Evolutionary conservation across 2,113 vertebrate species (phyloP), one percentile per base, ranked within the genome.

Genomic region (Nanorana parkeri): DNA sequence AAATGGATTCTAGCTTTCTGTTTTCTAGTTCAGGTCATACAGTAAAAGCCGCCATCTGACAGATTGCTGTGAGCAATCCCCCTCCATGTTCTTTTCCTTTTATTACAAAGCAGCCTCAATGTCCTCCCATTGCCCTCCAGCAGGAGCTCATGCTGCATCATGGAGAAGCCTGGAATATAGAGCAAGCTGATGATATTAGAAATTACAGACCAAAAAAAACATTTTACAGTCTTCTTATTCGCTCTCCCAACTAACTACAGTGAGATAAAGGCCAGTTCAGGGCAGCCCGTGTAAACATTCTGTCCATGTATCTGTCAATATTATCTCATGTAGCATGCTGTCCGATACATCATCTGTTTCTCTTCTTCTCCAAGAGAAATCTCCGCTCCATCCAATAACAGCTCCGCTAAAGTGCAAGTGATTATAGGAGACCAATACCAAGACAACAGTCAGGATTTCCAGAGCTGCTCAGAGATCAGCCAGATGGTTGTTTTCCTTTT

Each of bases 241-340:
- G 41, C 55, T 36, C 67, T 55, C 61, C n/a, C 8, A 60, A 21
- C 54, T 58, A 26, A 17, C 28, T 80, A 32, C 36, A 61, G 78
- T 80, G 54, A 61, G 52, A 56, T 80, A 29, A 80, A 60, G 29
- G 20, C 23, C 28, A 41, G 29, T 60, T 47, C n/a, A 26, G 55
- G 66, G 58, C 66, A 69, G 5, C 24, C 17, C 54, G 15, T 68
- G 58, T 55, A 72, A 81, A 73, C 72, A 71, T 17, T 64, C 36
- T 41, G 54, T 28, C 68, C 64, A 52, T 23, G 68, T 72, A 72
- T 29, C 36, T 72, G 78, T 73, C 78, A 81, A 81, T 81, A 81
- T 81, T 81, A 68, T 72, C 68, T 21, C 17, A 19, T 29, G 68
- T 64, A 29, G 60, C 78, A 51, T 55, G 64, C 78, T 17, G 66